Percentiles rank a stretch among this genome's conserved stretches.
Conservation (phyloP, 1,140 invertebrate species). For the Calliopsis andreniformis region DNA sequence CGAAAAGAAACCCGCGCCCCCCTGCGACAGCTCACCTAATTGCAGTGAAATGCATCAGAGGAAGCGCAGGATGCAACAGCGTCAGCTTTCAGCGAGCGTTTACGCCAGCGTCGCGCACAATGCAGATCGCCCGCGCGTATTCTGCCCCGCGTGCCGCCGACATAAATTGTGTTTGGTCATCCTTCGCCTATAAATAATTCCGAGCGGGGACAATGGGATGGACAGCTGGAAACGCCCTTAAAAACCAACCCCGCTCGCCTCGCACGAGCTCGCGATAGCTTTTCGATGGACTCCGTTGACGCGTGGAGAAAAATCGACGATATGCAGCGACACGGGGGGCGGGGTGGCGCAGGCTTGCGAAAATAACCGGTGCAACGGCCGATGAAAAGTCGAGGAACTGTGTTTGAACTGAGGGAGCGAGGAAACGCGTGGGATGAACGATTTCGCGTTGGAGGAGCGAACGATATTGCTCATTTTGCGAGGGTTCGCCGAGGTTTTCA, state of each 20-base stretch:
- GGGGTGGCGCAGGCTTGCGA: constrained; percentile 2
- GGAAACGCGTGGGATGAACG: not conserved
- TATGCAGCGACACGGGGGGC: not conserved
- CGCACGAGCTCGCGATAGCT: constrained; percentile 48
- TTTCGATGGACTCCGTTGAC: constrained; percentile 55
- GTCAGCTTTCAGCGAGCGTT: constrained; percentile 16
- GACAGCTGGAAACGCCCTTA: constrained; percentile 69
- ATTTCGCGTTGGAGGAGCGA: no score
- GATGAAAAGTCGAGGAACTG: constrained; percentile 28
- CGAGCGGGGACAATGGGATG: constrained; percentile 59
- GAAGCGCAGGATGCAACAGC: not conserved
- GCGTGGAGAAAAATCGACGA: constrained; percentile 25
- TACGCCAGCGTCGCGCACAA: constrained; percentile 32
- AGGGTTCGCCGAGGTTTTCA: no score
- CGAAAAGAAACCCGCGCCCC: no score
- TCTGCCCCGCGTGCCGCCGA: constrained; percentile 2
- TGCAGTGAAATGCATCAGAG: not conserved
- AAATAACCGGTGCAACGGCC: constrained; percentile 21
- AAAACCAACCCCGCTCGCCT: constrained; percentile 35
- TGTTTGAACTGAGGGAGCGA: not conserved
- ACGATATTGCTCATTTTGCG: no score
- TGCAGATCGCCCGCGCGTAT: constrained; percentile 16
- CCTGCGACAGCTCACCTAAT: not conserved
- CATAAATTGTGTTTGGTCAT: constrained; percentile 74
- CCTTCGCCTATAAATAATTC: constrained; percentile 74